phyloP scores from a whole-genome alignment of 53 echinoderm and acorn worm species.

The Astropecten irregularis region DNA sequence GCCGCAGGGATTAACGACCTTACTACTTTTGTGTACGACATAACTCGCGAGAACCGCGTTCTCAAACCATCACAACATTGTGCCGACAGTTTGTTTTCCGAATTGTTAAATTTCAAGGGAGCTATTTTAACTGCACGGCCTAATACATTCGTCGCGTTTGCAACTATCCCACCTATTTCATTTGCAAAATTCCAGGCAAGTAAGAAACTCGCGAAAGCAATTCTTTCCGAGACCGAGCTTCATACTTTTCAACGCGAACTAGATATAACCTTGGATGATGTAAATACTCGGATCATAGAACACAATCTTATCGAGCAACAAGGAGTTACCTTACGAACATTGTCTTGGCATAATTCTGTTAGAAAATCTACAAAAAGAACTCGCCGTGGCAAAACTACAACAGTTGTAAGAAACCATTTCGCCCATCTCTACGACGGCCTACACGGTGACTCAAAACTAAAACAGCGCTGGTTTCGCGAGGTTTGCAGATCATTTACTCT shows the following conservation, averaged over 20 bases:
- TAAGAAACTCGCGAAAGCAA: not conserved
- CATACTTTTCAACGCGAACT: not conserved
- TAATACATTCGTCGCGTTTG: not conserved
- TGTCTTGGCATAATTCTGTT: constrained; percentile 9
- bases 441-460: constrained; percentile 14
- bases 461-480: constrained; percentile 6
- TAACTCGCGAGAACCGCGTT: not conserved
- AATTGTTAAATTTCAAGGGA: not conserved
- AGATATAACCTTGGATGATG: not conserved
- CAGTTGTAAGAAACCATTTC: constrained; percentile 6
- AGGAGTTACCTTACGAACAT: not conserved
- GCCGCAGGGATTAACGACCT: not conserved
- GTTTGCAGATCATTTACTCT: not conserved
- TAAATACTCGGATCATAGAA: not conserved
- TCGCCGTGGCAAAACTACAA: not conserved
- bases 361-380: not conserved
- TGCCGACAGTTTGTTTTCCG: not conserved
- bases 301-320: not conserved
- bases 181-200: constrained; percentile 1
- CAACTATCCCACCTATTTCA: not conserved
- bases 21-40: not conserved
- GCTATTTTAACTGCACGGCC: not conserved
- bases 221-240: not conserved
- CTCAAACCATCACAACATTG: constrained; percentile 1
- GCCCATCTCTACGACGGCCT: constrained; percentile 44